Evolutionary conservation across 2,888 invertebrate species (phyloP).

Genomic region (Epinotia demarniana): DNA sequence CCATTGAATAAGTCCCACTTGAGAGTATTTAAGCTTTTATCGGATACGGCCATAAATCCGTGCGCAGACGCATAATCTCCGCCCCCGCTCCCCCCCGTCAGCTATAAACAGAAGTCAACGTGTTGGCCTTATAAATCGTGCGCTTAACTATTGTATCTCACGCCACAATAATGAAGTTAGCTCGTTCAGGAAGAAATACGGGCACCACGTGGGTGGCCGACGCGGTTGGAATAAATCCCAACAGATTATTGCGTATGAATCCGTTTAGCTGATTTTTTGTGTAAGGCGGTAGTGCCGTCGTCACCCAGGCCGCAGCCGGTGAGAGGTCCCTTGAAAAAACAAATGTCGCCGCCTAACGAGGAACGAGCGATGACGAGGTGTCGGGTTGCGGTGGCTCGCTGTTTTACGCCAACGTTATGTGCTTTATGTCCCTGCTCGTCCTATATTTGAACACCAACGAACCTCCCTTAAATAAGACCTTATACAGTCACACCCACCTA

Average conservation of each 20-base stretch:
- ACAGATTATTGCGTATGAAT: conserved; percentile 79
- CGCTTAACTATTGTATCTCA: conserved; percentile 84
- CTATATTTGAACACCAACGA: background rate
- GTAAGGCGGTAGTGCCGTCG: conserved; percentile 68
- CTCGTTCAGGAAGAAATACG: conserved; percentile 83
- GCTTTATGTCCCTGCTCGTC: conserved; percentile 17
- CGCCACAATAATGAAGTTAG: conserved; percentile 85
- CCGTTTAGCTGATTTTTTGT: conserved; percentile 76
- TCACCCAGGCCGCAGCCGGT: conserved; percentile 68
- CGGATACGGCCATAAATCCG: conserved; percentile 80
- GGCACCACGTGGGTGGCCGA: conserved; percentile 82
- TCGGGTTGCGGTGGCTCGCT: conserved; percentile 53
- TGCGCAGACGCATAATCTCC: conserved; percentile 81
- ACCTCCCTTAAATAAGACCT: conserved; percentile 4
- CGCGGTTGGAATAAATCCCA: conserved; percentile 74
- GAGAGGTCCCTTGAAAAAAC: conserved; percentile 79
- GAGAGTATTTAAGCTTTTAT: conserved; percentile 84
- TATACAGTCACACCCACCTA: background rate
- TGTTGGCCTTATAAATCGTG: conserved; percentile 84
- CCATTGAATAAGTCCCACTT: conserved; percentile 76
- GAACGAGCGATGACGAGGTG: conserved; percentile 55
- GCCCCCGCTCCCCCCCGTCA: conserved; percentile 77
- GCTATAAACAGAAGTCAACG: conserved; percentile 85
- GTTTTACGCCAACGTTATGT: conserved; percentile 21
- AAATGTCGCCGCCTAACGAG: conserved; percentile 57